Evolutionary conservation across 1,140 invertebrate species (phyloP).

Genomic region (Caerostris darwini): DNA sequence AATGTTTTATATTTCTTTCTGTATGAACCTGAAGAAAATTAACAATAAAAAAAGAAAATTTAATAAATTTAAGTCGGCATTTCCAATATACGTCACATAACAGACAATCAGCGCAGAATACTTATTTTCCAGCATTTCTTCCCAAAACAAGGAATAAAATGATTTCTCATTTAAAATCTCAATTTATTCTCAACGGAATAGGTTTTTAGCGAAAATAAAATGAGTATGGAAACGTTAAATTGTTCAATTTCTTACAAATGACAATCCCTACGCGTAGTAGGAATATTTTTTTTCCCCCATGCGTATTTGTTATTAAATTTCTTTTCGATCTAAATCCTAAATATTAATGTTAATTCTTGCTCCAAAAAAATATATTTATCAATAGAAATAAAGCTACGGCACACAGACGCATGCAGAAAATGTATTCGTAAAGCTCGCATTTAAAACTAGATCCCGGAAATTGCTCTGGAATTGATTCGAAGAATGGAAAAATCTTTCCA

Average conservation of each 20-base stretch:
- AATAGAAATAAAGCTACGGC: background rate
- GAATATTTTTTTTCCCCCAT: background rate
- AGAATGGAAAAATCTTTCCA: constrained; percentile 5
- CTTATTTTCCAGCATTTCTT: background rate
- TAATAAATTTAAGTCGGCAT: too few relatives aligned
- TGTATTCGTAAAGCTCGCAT: constrained; percentile 11
- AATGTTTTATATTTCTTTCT: too few relatives aligned
- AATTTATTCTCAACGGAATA: background rate
- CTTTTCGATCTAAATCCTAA: background rate
- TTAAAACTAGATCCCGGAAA: constrained; percentile 17
- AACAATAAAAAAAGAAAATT: too few relatives aligned
- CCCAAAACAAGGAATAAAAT: background rate
- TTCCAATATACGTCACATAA: background rate
- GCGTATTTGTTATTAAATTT: background rate
- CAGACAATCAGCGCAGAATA: background rate
- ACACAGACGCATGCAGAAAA: background rate
- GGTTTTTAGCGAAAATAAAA: background rate
- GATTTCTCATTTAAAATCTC: background rate
- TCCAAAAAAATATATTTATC: background rate
- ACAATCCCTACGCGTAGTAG: background rate
- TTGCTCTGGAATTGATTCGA: constrained; percentile 33
- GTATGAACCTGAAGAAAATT: too few relatives aligned
- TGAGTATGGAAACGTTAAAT: background rate
- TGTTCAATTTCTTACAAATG: background rate
- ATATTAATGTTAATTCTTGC: background rate